Conservation (phyloP, 1,140 invertebrate genomes). For the Leptopilina boulardi region DNA sequence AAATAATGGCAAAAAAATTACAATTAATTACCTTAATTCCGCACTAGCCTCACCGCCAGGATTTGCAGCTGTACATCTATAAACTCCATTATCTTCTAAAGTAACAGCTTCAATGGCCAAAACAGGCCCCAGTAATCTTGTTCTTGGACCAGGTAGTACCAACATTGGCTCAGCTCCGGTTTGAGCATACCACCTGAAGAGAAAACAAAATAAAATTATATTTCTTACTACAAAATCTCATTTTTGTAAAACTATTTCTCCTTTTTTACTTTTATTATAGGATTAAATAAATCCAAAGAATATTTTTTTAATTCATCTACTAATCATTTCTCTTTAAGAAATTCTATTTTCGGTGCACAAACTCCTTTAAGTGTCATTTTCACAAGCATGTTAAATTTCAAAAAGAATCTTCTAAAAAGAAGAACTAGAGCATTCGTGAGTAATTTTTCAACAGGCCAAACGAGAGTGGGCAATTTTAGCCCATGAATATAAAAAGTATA, state of each 20-base stretch:
- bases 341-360: neutral
- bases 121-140: slow-evolving; percentile 81
- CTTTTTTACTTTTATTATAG: too few species aligned
- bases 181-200: slow-evolving; percentile 82
- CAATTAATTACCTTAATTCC: slow-evolving; percentile 78
- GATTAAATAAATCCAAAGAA: too few species aligned
- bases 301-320: too few species aligned
- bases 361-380: neutral
- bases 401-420: neutral
- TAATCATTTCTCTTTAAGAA: neutral
- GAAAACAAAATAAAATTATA: slow-evolving; percentile 37
- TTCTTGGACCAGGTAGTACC: slow-evolving; percentile 80
- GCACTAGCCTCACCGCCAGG: slow-evolving; percentile 83
- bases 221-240: neutral
- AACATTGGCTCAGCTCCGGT: slow-evolving; percentile 80
- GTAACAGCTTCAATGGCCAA: slow-evolving; percentile 85
- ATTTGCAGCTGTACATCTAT: slow-evolving; percentile 83
- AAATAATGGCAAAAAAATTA: too few species aligned
- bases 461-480: slow-evolving; percentile 31
- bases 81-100: slow-evolving; percentile 82
- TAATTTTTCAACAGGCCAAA: slow-evolving; percentile 52
- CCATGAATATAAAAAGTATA: slow-evolving; percentile 34
- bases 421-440: slow-evolving; percentile 26
- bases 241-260: neutral
- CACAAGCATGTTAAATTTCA: neutral